Conservation (phyloP, 2,113 vertebrate genomes). For the Centropus unirufus region DNA sequence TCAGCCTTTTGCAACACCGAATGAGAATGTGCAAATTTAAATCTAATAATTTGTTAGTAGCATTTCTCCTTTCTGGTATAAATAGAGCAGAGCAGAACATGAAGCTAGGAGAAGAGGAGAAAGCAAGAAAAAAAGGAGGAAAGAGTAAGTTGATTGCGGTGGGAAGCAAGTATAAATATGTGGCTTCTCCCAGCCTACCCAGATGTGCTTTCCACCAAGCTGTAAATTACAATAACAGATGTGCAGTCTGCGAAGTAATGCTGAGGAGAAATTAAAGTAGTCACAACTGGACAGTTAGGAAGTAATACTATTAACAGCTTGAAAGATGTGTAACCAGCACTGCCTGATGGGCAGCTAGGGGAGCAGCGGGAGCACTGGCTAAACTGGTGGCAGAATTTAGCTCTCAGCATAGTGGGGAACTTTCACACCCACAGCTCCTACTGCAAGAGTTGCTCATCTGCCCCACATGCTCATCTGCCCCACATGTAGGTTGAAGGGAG, state of each 20-base stretch:
- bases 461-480: neutral
- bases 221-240: neutral
- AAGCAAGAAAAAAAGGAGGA: neutral
- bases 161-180: neutral
- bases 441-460: neutral
- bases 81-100: neutral
- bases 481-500: neutral
- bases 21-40: neutral
- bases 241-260: neutral
- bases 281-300: neutral
- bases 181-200: neutral
- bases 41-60: neutral
- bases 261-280: neutral
- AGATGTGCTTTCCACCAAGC: neutral
- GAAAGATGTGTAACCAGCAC: neutral
- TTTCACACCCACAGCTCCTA: neutral
- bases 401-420: neutral
- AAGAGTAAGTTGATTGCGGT: neutral
- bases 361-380: neutral
- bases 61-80: neutral
- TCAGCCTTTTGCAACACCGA: neutral
- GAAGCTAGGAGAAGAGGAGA: neutral
- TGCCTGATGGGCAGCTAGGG: fast-evolving
- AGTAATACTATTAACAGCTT: neutral
- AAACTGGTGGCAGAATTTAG: neutral